Evolutionary conservation across 2,113 vertebrate genomes (phyloP), one percentile per base, ranked within the genome.

Genomic region (Catagonus wagneri): DNA sequence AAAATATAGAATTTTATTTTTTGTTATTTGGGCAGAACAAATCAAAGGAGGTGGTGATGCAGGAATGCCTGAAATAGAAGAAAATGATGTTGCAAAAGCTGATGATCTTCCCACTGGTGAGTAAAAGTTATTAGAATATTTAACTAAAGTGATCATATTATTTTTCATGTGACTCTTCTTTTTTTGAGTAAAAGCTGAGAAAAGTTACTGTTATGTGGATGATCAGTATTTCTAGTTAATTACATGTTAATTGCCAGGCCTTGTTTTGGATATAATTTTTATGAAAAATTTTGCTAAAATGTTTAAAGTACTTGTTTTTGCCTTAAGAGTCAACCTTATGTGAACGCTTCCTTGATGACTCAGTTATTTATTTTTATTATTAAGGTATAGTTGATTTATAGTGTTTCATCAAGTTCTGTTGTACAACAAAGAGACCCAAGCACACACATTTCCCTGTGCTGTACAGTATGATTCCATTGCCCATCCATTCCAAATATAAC

Each of bases 11-110:
- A 68, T 96, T 79, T n/a, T 58, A 29, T 90, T 52, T 92, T 81
- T 97, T 93, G 68, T 96, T 98, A 68, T 93, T 96, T 98, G 98
- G 97, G 97, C 99, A 98, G 99, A 99, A 83, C 98, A 99, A 98
- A 98, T 98, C 29, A 99, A 99, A 95, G 97, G 98, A 84, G 99
- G 98, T 96, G 99, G 99, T 98, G 99, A 99, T 96, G 99, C 99
- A 89, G 99, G 99, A 87, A 99, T 99, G 99, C 99, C 99, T 90
- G 99, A 99, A 84, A 99, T 99, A 98, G 99, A 99, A 98, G 99
- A 99, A 98, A 99, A 99, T 66, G 99, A 99, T 93, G 99, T 99
- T 89, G 99, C 98, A 61, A 99, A 99, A 98, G 98, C 97, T 7
- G 99, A 99, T 14, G 99, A 99, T 36, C 95, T 98, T 84, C 99